Evolutionary conservation across 2,888 invertebrate species (phyloP).

Genomic region (Parasteatoda lunata): DNA sequence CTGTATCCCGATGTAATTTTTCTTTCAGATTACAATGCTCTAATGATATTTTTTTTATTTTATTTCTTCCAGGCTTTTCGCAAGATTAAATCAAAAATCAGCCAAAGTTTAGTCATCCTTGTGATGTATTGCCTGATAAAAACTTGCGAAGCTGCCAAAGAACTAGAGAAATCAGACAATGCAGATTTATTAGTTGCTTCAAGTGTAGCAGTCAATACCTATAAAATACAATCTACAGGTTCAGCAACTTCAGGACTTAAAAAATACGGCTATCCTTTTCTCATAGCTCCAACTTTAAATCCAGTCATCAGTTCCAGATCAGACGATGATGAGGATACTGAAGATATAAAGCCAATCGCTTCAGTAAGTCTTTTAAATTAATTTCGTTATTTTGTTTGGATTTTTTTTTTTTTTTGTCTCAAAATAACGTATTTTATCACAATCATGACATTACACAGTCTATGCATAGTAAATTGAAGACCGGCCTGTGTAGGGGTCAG

Average conservation of each 20-base stretch:
- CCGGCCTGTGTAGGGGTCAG: no score
- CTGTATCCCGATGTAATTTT: no score
- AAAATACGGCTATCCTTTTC: constrained; percentile 51
- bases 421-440: not conserved
- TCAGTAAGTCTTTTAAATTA: not conserved
- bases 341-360: not conserved
- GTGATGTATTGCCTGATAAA: no score
- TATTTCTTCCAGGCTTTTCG: no score
- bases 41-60: no score
- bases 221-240: constrained; percentile 27
- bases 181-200: constrained; percentile 23
- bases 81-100: no score
- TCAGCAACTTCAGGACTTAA: constrained; percentile 9
- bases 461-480: not conserved
- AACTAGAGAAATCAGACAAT: not conserved
- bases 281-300: constrained; percentile 45
- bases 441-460: not conserved
- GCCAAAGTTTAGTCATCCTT: no score
- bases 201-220: constrained; percentile 35
- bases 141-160: not conserved
- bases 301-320: constrained; percentile 40
- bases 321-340: constrained; percentile 44
- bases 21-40: no score
- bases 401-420: not conserved
- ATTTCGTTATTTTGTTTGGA: not conserved